A percentile compares a stretch with the other conserved stretches of the same genome.
These are phyloP conservation scores for Pseudopodoces humilis DNA, from an alignment of 2,113 vertebrate species.

Conservation along the genomic window DNA sequence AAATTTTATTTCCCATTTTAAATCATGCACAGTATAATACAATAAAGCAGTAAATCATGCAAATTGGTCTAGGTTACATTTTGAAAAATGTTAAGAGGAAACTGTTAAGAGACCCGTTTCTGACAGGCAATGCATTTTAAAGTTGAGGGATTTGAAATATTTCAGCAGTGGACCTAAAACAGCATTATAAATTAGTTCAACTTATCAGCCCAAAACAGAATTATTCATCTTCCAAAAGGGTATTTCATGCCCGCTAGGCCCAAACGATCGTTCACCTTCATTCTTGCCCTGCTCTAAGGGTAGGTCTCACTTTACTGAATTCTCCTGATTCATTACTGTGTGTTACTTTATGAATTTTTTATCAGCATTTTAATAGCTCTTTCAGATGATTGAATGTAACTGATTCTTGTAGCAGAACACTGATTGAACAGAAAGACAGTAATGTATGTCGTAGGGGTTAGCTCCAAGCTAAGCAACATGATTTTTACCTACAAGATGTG, in stretches of 20 bases:
- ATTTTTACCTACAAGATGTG: conserved; percentile 70
- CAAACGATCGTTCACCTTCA: conserved; percentile 88
- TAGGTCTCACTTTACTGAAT: conserved; percentile 86
- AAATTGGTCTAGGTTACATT: conserved; percentile 87
- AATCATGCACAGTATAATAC: conserved; percentile 84
- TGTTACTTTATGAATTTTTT: conserved; percentile 92
- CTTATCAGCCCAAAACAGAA: conserved; percentile 90
- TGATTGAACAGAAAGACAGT: conserved; percentile 84
- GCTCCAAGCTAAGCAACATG: conserved; percentile 78
- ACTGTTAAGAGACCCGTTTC: conserved; percentile 83
- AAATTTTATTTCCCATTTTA: conserved; percentile 83
- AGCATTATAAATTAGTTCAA: conserved; percentile 93
- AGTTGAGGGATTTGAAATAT: conserved; percentile 89
- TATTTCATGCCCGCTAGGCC: conserved; percentile 90
- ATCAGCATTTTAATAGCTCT: conserved; percentile 89
- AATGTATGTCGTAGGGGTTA: conserved; percentile 82
- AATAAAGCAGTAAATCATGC: conserved; percentile 89
- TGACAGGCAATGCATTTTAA: conserved; percentile 89
- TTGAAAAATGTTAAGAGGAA: conserved; percentile 88
- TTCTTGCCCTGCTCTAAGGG: conserved; percentile 84
- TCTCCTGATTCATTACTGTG: conserved; percentile 88
- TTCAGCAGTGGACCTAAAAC: conserved; percentile 89
- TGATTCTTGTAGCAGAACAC: conserved; percentile 84
- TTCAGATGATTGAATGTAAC: conserved; percentile 88
- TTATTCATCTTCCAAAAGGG: conserved; percentile 93